Evolutionary conservation across 1,140 invertebrate species (phyloP).

Genomic region (Plectrocnemia conspersa): DNA sequence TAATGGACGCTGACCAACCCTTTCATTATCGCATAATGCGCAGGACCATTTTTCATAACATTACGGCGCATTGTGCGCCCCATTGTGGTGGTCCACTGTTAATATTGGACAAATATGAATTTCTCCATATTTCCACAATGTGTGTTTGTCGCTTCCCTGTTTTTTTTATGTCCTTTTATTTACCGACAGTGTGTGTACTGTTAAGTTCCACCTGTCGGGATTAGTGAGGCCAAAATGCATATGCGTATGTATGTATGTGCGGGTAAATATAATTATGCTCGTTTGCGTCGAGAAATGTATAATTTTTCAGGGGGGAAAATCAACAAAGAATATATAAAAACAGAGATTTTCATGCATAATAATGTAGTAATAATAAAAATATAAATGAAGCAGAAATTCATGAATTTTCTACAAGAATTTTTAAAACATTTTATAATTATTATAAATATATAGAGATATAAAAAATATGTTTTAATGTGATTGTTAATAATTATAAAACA

Average conservation of each 20-base stretch:
- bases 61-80: constrained; percentile 13
- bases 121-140: constrained; percentile 14
- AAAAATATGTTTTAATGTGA: too few species aligned
- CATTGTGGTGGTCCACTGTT: constrained; percentile 8
- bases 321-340: too few species aligned
- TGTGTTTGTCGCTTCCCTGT: background rate
- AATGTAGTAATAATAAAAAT: too few species aligned
- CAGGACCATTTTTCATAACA: constrained; percentile 22
- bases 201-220: constrained; percentile 24
- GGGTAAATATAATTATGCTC: too few species aligned
- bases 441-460: too few species aligned
- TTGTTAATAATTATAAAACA: too few species aligned
- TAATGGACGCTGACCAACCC: constrained; percentile 21
- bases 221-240: constrained; percentile 9
- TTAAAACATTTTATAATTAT: too few species aligned
- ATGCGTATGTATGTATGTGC: background rate
- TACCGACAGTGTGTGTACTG: background rate
- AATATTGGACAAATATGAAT: constrained; percentile 18
- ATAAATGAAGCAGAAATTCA: too few species aligned
- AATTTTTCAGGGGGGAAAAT: background rate
- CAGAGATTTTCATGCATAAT: too few species aligned
- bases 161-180: background rate
- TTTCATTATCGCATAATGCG: constrained; percentile 19
- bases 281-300: background rate
- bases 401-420: too few species aligned